Base-by-base conservation (phyloP, 2,888 invertebrate genomes). In the Quadroppia sp. region DNA sequence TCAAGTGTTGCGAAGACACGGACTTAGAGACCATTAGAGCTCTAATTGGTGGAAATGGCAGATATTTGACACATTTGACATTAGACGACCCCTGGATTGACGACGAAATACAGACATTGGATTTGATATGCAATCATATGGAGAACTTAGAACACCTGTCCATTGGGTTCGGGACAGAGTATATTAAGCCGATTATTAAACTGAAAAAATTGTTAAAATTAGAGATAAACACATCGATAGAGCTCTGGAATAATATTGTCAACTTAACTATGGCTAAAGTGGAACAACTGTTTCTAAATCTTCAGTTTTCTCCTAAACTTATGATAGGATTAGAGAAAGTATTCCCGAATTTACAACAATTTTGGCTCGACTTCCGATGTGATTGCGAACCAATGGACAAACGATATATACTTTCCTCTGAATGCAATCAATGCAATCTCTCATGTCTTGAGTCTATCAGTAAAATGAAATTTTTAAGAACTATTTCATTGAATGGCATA, bases 71-170 rank as follows among this genome's bases (percentile, higher is more conserved):
- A 17, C 30, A 59, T 9, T 17, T 59, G 32, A 59, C 15, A 4
- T 30, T 59, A 30, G 59, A 30, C 30, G 30, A 28, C 59, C 30
- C 56, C 13, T 56, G 56, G 56, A 25, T 56, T 25, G 56, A 56
- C 3, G 59, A 59, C 17, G 30, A 30, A 23, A 30, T 30, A n/a
- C 28, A 59, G 25, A 30, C 30, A 17, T 23, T 59, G 6, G 4
- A 30, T 15, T 30, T 30, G 28, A 23, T 30, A 1, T 59, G 59
- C n/a, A n/a, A 23, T 30, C 17, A 59, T 4, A 6, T 59, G 6
- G 1, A 25, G 15, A 59, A 59, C n/a, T 17, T 59, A 7, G 30
- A 30, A 15, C 23, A 30, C 17, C 28, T 59, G 15, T 30, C 30
- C 2, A 30, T 59, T 30, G 59, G 59, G 2, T 59, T 59, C 17